phyloP scores from a whole-genome alignment of 2,888 invertebrate species.

The Serripes groenlandicus region DNA sequence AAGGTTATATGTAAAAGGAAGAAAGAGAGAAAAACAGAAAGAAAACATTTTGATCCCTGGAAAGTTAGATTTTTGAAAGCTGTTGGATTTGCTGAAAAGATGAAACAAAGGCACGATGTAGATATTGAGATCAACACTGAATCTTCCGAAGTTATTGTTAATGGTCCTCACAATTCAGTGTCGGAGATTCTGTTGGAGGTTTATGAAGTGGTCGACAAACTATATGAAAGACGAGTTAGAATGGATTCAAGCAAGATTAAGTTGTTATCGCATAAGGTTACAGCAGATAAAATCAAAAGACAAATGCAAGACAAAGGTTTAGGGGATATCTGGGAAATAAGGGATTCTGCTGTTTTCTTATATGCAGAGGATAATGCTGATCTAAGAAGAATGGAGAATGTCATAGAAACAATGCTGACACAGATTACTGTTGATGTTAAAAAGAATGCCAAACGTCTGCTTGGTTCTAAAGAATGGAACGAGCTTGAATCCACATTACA shows the following conservation, averaged over 20 bases:
- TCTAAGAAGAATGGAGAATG: slow-evolving; percentile 36
- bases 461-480: slow-evolving; percentile 44
- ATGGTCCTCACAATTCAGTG: slow-evolving; percentile 16
- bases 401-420: slow-evolving; percentile 27
- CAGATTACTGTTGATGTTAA: slow-evolving; percentile 43
- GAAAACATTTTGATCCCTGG: slow-evolving; percentile 28
- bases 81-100: slow-evolving; percentile 26
- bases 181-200: slow-evolving; percentile 17
- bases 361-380: slow-evolving; percentile 37
- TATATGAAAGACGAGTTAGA: slow-evolving; percentile 7
- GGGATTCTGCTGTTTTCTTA: slow-evolving; percentile 15
- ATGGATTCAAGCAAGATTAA: slow-evolving; percentile 23
- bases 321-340: slow-evolving; percentile 52
- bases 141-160: slow-evolving; percentile 11
- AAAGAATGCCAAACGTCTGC: slow-evolving; percentile 5
- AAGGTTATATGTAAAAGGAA: slow-evolving; percentile 20
- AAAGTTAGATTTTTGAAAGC: slow-evolving; percentile 18
- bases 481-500: slow-evolving; percentile 27
- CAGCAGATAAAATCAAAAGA: slow-evolving; percentile 10
- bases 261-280: slow-evolving; percentile 28
- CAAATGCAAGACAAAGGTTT: slow-evolving; percentile 27
- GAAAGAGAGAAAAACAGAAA: slow-evolving; percentile 27
- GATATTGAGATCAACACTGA: slow-evolving; percentile 7
- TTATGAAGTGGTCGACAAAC: slow-evolving; percentile 29
- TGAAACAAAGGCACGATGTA: not conserved